These are phyloP conservation scores for Forbesichthys agassizii DNA, from an alignment of 2,113 vertebrate genomes.

Conservation along the genomic window DNA sequence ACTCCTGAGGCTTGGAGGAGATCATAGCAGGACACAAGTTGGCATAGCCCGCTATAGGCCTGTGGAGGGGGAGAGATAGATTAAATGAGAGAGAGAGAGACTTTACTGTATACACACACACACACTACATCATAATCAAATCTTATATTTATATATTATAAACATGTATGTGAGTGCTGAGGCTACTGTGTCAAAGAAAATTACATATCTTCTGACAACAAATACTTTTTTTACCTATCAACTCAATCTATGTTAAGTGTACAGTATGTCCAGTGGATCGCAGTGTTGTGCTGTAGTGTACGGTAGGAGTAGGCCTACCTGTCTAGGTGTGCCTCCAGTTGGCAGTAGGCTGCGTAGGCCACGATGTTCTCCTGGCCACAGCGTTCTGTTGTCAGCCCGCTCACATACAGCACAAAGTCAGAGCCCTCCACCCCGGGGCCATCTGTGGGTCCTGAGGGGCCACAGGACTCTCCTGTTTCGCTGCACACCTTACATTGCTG, in stretches of 20 bases:
- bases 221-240: not conserved
- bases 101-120: not conserved
- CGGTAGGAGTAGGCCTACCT: not conserved
- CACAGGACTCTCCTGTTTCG: constrained; percentile 81
- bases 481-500: constrained; percentile 92
- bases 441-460: constrained; percentile 78
- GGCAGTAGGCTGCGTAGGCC: constrained; percentile 96
- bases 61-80: constrained; percentile 50
- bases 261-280: not conserved
- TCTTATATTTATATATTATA: not conserved
- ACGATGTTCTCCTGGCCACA: constrained; percentile 96
- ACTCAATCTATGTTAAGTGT: not conserved
- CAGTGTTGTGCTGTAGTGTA: not conserved
- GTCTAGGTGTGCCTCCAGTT: constrained; percentile 87
- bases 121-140: not conserved
- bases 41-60: constrained; percentile 94
- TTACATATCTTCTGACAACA: not conserved
- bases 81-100: constrained; percentile 12
- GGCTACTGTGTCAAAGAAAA: not conserved
- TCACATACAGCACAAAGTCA: constrained; percentile 94
- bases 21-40: constrained; percentile 98
- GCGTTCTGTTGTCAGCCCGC: constrained; percentile 90
- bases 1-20: constrained; percentile 92
- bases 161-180: not conserved
- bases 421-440: constrained; percentile 86